Base-by-base conservation (phyloP, 2,113 vertebrate species). In the Ornithorhynchus anatinus region DNA sequence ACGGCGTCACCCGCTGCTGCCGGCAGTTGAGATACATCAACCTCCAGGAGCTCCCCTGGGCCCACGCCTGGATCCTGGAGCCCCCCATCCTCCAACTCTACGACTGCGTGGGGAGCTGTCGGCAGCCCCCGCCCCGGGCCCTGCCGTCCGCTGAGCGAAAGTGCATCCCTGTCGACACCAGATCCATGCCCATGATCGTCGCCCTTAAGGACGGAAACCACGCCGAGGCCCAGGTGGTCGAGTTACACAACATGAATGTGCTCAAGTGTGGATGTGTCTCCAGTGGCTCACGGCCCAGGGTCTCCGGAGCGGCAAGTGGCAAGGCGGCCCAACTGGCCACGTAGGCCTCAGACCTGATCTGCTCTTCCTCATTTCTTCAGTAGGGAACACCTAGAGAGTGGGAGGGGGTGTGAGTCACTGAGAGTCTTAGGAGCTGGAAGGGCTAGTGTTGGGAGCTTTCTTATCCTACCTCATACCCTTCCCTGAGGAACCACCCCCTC, bases 11-110 rank as follows among this genome's bases (percentile, higher is more conserved):
- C n/a, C 35, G 77, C 27, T 85, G 85, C 77, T 85, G 80, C 60
- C 77, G 75, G 50, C 51, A 11, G 17, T 77, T 83, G 47, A 48
- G 10, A 13, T 85, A 79, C 54, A 32, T 85, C 5, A 77, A 87
- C 77, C 77, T 87, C 38, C 77, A 48, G 75, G 77, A 72, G 1
- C 7, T 77, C 71, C 68, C 36, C 40, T 85, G 85, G 85, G 69
- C 85, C 0, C 61, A 85, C 37, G 56, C 79, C 69, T 87, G 85
- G 85, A 52, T 85, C n/a, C 44, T 87, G 45, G 85, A 87, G 54
- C 85, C 85, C 7, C 82, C 77, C 0, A 82, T 79, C 15, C 78
- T 87, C 56, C 64, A 82, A 59, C 8, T 43, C 20, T 79, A 85
- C 0, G 70, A 83, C 33, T 87, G 85, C 20, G 77, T 77, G 61